Base-by-base conservation (phyloP, 2,797 vertebrate genomes). In the Anolis apletophallus region DNA sequence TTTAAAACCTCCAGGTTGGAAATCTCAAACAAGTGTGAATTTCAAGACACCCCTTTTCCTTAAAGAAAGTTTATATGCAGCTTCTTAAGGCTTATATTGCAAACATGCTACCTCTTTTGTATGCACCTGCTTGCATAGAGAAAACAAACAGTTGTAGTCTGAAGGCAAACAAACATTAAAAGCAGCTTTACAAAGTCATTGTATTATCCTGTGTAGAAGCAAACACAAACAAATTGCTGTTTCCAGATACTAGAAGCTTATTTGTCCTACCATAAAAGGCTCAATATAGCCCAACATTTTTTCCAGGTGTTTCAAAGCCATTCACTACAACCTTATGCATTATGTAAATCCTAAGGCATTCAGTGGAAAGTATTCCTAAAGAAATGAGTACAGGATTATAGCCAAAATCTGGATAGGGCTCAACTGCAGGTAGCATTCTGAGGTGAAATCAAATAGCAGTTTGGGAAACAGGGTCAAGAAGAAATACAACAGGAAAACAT, bases 191-290 rank as follows among this genome's bases (percentile, higher is more conserved):
- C n/a, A 86, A 16, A n/a, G 29, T 52, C 26, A 50, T 50, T n/a
- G 21, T 7, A 32, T 68, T 72, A 72, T 3, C 16, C 52, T 57
- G 68, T 26, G 68, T 72, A 40, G 34, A 57, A 73, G 81, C 21
- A 73, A 55, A 72, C 32, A 83, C 68, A 83, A 11, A 29, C 59
- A 80, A 52, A 71, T 46, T 67, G 78, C 40, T 50, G 57, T 80
- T 80, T 61, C n/a, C 14, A 40, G 59, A 40, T 50, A 46, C 52
- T 57, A 46, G 52, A 77, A 46, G 21, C 34, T 29, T 21, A 19
- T 32, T 79, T 16, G 34, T 19, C 55, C 54, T 79, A 55, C 55
- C 34, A 59, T 26, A 61, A 61, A 61, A 61, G n/a, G 36, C 4
- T 64, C 21, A 64, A 80, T 34, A 80, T 32, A 32, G 9, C 36